phyloP scores from a whole-genome alignment of 2,888 invertebrate species.

The Chorisops tibialis region DNA sequence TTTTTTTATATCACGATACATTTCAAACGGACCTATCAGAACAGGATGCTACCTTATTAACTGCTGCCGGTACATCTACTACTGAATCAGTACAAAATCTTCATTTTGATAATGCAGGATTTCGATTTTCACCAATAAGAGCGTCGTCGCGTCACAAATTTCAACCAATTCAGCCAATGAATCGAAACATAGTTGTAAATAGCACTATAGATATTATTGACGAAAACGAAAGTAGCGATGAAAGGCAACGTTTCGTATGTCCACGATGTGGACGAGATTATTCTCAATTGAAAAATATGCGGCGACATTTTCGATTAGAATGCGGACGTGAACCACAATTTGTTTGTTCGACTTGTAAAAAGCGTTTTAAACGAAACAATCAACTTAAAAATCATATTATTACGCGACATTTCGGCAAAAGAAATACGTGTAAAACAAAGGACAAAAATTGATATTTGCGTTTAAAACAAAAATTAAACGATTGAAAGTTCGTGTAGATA shows the following conservation, averaged over 20 bases:
- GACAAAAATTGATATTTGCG: too few species aligned
- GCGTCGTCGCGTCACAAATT: slow-evolving; percentile 19
- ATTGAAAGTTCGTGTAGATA: too few species aligned
- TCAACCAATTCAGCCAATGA: slow-evolving; percentile 22
- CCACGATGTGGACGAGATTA: slow-evolving; percentile 53
- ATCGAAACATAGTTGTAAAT: background rate
- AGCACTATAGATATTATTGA: background rate
- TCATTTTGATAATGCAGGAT: background rate
- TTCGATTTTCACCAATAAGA: background rate
- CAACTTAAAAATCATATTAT: slow-evolving; percentile 36
- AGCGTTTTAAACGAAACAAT: slow-evolving; percentile 37
- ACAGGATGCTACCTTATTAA: slow-evolving; percentile 19
- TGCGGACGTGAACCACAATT: slow-evolving; percentile 70
- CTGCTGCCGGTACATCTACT: background rate
- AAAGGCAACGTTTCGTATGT: slow-evolving; percentile 42
- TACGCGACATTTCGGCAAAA: slow-evolving; percentile 27
- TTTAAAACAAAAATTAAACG: too few species aligned
- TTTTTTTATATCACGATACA: slow-evolving; percentile 22
- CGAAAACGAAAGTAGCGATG: background rate
- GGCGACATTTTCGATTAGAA: slow-evolving; percentile 53
- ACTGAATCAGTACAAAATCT: background rate
- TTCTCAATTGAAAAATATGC: slow-evolving; percentile 54
- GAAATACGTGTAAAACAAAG: background rate
- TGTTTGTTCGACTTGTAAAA: slow-evolving; percentile 61
- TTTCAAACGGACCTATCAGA: background rate